Percentiles rank a stretch among this genome's conserved stretches.
Evolutionary conservation across 2,888 invertebrate genomes (phyloP).

Genomic region (Aspidapion aeneum): DNA sequence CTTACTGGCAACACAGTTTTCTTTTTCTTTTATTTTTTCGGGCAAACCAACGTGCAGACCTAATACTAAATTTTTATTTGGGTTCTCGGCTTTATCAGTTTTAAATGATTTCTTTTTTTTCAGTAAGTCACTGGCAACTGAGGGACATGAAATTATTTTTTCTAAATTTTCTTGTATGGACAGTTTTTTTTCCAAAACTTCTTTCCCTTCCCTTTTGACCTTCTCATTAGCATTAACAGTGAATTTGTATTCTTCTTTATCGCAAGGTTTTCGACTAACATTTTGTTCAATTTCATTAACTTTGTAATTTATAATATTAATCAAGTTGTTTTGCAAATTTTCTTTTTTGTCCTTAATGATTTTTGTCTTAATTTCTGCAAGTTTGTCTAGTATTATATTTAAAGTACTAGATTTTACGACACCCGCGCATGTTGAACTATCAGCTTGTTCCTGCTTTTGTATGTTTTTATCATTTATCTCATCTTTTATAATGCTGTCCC

Average conservation of each 20-base stretch:
- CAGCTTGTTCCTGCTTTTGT: too few relatives aligned
- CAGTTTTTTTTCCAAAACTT: not conserved
- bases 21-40: not conserved
- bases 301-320: not conserved
- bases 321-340: not conserved
- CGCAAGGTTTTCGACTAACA: not conserved
- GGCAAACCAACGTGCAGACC: too few relatives aligned
- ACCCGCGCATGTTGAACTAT: too few relatives aligned
- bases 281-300: not conserved
- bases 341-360: not conserved
- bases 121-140: not conserved
- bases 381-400: not conserved
- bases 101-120: not conserved
- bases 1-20: not conserved
- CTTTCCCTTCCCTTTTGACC: not conserved
- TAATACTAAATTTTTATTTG: too few relatives aligned
- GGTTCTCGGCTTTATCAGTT: too few relatives aligned
- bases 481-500: not conserved
- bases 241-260: not conserved
- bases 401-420: too few relatives aligned
- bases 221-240: not conserved
- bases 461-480: too few relatives aligned
- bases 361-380: not conserved
- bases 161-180: not conserved
- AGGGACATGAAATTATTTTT: not conserved